phyloP scores from a whole-genome alignment of 2,113 vertebrate species.

The Stigmatopora nigra region DNA sequence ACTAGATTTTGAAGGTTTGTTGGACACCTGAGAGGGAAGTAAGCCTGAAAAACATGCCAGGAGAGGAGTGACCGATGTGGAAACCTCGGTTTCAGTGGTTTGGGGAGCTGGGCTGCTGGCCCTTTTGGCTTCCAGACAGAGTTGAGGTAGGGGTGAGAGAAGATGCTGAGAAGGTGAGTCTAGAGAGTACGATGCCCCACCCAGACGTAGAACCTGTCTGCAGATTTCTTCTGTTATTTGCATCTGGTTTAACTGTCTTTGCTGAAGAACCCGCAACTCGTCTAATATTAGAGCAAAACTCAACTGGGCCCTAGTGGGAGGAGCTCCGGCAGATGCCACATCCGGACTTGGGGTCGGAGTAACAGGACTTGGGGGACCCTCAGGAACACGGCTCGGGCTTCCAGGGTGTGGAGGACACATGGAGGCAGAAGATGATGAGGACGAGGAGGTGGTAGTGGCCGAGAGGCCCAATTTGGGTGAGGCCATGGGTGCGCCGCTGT shows the following conservation, averaged over 20 bases:
- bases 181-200: slow-evolving; percentile 65
- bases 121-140: slow-evolving; percentile 64
- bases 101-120: slow-evolving; percentile 36
- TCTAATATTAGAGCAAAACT: slow-evolving; percentile 80
- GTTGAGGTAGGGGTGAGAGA: slow-evolving; percentile 58
- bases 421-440: slow-evolving; percentile 64
- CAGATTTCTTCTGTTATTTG: slow-evolving; percentile 92
- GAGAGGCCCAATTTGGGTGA: slow-evolving; percentile 73
- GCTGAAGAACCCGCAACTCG: slow-evolving; percentile 83
- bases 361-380: slow-evolving; percentile 74
- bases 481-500: slow-evolving; percentile 58
- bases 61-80: slow-evolving; percentile 63
- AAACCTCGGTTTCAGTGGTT: slow-evolving; percentile 33
- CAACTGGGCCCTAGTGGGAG: slow-evolving; percentile 63
- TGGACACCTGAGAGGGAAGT: slow-evolving; percentile 54
- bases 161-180: slow-evolving; percentile 63
- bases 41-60: slow-evolving; percentile 68
- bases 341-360: slow-evolving; percentile 71
- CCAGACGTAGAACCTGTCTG: slow-evolving; percentile 81
- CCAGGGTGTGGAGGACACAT: slow-evolving; percentile 66
- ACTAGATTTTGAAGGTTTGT: slow-evolving; percentile 53
- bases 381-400: slow-evolving; percentile 69
- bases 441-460: slow-evolving; percentile 69
- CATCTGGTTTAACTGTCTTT: slow-evolving; percentile 90
- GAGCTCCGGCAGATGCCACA: slow-evolving; percentile 65